phyloP scores from a whole-genome alignment of 2,797 vertebrate species.

The Falco cherrug region DNA sequence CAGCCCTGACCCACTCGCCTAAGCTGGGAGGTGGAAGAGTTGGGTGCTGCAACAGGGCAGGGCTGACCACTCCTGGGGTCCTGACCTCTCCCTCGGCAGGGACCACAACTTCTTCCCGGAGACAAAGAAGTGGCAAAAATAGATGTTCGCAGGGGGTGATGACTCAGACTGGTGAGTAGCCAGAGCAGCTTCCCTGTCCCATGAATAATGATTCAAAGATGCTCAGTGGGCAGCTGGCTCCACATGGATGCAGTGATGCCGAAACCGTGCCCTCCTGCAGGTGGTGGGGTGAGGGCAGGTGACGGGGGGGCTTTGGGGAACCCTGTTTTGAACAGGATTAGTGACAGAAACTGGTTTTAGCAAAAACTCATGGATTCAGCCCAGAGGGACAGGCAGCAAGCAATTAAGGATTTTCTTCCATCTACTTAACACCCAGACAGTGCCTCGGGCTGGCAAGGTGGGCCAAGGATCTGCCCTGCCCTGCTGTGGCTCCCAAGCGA shows the following conservation, averaged over 20 bases:
- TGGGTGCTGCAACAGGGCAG: background rate
- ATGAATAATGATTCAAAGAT: background rate
- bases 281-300: accelerated
- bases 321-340: background rate
- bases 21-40: background rate
- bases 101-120: background rate
- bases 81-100: background rate
- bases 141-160: background rate
- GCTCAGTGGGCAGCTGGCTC: accelerated
- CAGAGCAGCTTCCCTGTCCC: background rate
- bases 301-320: background rate
- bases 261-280: background rate
- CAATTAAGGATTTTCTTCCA: conserved; percentile 1
- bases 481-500: accelerated
- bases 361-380: background rate
- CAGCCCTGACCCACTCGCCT: background rate
- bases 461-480: background rate
- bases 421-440: background rate
- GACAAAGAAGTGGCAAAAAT: background rate
- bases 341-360: background rate
- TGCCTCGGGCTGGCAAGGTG: background rate
- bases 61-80: accelerated
- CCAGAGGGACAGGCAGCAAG: accelerated
- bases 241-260: accelerated
- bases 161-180: conserved; percentile 23